Percentiles rank a stretch among this genome's conserved stretches.
Evolutionary conservation across 2,797 vertebrate species (phyloP).

Genomic region (Tenualosa ilisha): DNA sequence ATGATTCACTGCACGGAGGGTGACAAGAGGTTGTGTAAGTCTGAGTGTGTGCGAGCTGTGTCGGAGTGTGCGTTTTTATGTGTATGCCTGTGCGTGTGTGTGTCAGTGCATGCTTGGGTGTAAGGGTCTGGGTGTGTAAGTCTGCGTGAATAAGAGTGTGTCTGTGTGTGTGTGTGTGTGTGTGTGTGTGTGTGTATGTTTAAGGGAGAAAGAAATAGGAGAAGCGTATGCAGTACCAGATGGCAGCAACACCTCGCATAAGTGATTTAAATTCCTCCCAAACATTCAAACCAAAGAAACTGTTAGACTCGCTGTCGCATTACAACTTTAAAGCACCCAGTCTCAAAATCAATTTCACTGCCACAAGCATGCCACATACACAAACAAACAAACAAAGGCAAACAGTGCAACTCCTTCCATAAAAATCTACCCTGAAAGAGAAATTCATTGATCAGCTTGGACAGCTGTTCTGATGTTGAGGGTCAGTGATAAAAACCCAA

Average conservation of each 20-base stretch:
- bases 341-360: conserved; percentile 42
- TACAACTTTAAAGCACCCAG: background rate
- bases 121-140: background rate
- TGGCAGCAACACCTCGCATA: conserved; percentile 60
- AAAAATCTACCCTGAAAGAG: conserved; percentile 6
- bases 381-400: background rate
- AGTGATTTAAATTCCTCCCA: conserved; percentile 20
- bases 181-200: background rate
- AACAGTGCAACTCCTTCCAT: background rate
- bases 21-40: background rate
- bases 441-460: conserved; percentile 5
- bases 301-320: background rate
- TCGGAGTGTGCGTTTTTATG: background rate
- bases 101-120: background rate
- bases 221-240: conserved; percentile 54
- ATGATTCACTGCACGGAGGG: background rate
- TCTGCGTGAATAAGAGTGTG: background rate
- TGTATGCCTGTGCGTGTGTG: background rate
- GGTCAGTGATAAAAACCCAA: background rate
- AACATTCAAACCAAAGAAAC: background rate
- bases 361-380: conserved; percentile 38
- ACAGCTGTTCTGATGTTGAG: background rate
- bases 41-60: background rate
- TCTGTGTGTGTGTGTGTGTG: background rate
- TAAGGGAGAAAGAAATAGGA: conserved; percentile 38